Percentiles rank a stretch among this genome's conserved stretches.
Conservation (phyloP, 2,113 vertebrate genomes). For the Cryptomyrus ogoouensis region DNA sequence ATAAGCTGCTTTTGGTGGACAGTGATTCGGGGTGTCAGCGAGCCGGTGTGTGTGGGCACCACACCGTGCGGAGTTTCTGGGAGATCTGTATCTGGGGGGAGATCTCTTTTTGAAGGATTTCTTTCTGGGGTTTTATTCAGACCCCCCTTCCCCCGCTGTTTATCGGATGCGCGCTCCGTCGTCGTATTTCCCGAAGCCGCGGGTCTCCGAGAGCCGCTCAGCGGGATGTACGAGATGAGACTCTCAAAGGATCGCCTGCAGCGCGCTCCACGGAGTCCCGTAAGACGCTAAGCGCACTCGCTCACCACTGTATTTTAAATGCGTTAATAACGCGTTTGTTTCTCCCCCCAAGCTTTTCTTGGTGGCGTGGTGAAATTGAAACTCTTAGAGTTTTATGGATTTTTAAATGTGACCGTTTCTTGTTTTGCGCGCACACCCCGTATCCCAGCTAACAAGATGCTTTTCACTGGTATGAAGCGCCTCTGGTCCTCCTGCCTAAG, state of each 20-base stretch:
- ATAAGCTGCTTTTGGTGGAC: background rate
- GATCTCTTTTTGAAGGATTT: background rate
- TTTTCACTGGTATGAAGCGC: background rate
- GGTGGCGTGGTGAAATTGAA: background rate
- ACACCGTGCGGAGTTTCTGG: background rate
- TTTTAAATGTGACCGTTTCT: background rate
- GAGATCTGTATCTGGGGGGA: background rate
- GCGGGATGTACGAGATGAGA: conserved; percentile 69
- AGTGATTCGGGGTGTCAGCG: background rate
- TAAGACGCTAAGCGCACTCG: conserved; percentile 65
- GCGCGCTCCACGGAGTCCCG: conserved; percentile 65
- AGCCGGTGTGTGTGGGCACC: background rate
- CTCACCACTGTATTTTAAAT: conserved; percentile 71
- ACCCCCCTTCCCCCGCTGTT: background rate
- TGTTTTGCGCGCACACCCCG: background rate
- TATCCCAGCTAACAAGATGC: background rate
- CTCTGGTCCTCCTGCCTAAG: background rate
- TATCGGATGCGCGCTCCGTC: conserved; percentile 32
- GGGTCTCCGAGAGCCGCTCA: conserved; percentile 66
- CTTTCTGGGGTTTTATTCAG: background rate
- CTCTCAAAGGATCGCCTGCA: conserved; percentile 70
- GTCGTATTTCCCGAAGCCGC: conserved; percentile 64
- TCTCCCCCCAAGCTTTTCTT: conserved; percentile 34
- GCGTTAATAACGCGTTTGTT: conserved; percentile 60
- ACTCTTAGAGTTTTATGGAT: background rate